Evolutionary conservation across 2,113 vertebrate genomes (phyloP), one percentile per base, ranked within the genome.

Genomic region (Parotia lawesii): DNA sequence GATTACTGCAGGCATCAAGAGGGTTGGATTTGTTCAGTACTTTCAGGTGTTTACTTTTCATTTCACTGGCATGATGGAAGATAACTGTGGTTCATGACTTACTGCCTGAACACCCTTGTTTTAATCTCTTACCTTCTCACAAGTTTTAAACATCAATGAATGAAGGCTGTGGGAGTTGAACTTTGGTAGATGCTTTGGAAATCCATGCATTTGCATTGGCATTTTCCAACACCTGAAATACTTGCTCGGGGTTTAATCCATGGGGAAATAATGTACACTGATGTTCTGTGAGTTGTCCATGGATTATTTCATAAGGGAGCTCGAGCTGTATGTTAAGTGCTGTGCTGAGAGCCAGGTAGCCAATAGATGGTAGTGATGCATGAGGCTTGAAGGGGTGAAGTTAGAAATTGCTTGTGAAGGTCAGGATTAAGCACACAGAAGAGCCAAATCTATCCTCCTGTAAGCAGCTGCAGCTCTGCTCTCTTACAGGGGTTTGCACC

Each of bases 21-120:
- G 71, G n/a, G 57, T 38, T 79, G 78, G 71, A 75, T 89, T 93
- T 89, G 83, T 67, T 62, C 75, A 69, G 83, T 87, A 29, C 72
- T 47, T 82, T 70, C 80, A 86, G 79, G 45, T 51, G 44, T 35
- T 87, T 85, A 67, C 61, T 88, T 91, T 75, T 85, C 57, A 91
- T 94, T 93, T 91, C 78, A 58, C 33, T 91, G 66, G 73, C 45
- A 6, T 75, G 93, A 94, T 76, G 78, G 71, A 80, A 94, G 91
- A 79, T 85, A 82, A 88, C 91, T 42, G 76, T 80, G 86, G 87
- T 67, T 93, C 33, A 6, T 96, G 84, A 89, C 57, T 80, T 67
- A 3, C 83, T 92, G 87, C 78, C 75, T 92, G 91, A 75, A 77
- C 76, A 53, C 33, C 62, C 87, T 35, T 73, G 61, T 70, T 88